A percentile compares a stretch with the other conserved stretches of the same genome.
Evolutionary conservation across 2,113 vertebrate species (phyloP).

Genomic region (Azemiops feae): DNA sequence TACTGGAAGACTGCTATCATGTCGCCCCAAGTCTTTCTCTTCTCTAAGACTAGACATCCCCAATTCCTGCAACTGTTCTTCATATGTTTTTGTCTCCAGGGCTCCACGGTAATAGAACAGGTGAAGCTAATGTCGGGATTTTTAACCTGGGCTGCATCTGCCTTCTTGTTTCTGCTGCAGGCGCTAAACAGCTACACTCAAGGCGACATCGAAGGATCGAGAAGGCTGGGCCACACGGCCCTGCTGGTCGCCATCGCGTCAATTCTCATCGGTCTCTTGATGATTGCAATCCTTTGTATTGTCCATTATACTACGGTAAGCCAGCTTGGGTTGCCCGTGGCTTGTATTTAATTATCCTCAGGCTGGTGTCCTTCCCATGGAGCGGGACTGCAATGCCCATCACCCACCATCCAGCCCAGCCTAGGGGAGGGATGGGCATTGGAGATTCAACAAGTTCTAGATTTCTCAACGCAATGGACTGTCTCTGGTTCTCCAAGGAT

Average conservation of each 20-base stretch:
- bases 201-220: constrained; percentile 81
- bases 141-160: background rate
- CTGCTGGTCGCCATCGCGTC: constrained; percentile 82
- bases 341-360: background rate
- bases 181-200: constrained; percentile 84
- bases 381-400: background rate
- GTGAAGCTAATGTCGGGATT: background rate
- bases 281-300: constrained; percentile 72
- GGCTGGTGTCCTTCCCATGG: background rate
- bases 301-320: constrained; percentile 84
- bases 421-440: background rate
- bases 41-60: too few species aligned
- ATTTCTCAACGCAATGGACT: background rate
- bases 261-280: constrained; percentile 78
- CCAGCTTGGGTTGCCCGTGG: accelerated
- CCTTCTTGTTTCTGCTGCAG: constrained; percentile 63
- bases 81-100: too few species aligned
- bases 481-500: background rate
- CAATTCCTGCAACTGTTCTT: too few species aligned
- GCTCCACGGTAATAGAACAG: too few species aligned
- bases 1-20: too few species aligned
- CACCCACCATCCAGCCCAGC: background rate
- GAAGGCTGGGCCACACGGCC: constrained; percentile 78
- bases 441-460: background rate
- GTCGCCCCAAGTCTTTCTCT: too few species aligned